Conservation (phyloP, 2,888 invertebrate genomes). For the Conomelus anceps region DNA sequence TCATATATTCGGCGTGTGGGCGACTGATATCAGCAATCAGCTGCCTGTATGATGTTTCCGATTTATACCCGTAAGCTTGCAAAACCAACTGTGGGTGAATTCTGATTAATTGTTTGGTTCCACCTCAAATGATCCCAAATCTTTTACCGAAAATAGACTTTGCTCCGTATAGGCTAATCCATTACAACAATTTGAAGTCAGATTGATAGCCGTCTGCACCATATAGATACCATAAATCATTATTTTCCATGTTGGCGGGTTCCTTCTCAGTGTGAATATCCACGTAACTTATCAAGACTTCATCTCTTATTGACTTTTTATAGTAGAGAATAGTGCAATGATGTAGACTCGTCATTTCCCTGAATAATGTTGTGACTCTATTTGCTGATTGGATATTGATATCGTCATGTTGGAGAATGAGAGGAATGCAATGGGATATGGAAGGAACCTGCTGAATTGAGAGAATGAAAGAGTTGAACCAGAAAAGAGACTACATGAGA, state of each 20-base stretch:
- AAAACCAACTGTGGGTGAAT: background rate
- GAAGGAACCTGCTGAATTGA: too few relatives aligned
- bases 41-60: background rate
- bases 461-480: too few relatives aligned
- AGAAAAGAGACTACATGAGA: too few relatives aligned
- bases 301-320: too few relatives aligned
- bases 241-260: background rate
- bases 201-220: background rate
- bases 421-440: too few relatives aligned
- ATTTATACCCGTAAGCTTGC: background rate
- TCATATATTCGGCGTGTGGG: too few relatives aligned
- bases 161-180: background rate
- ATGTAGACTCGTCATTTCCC: background rate
- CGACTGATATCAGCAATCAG: too few relatives aligned
- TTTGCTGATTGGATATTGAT: background rate
- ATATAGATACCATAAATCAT: background rate
- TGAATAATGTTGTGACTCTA: background rate
- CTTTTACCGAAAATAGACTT: background rate
- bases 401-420: too few relatives aligned
- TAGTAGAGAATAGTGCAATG: background rate
- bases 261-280: background rate
- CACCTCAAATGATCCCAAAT: background rate
- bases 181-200: background rate
- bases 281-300: background rate
- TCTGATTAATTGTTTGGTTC: background rate